These are phyloP conservation scores for Sturnus vulgaris DNA, from an alignment of 2,113 vertebrate species.

Conservation along the genomic window DNA sequence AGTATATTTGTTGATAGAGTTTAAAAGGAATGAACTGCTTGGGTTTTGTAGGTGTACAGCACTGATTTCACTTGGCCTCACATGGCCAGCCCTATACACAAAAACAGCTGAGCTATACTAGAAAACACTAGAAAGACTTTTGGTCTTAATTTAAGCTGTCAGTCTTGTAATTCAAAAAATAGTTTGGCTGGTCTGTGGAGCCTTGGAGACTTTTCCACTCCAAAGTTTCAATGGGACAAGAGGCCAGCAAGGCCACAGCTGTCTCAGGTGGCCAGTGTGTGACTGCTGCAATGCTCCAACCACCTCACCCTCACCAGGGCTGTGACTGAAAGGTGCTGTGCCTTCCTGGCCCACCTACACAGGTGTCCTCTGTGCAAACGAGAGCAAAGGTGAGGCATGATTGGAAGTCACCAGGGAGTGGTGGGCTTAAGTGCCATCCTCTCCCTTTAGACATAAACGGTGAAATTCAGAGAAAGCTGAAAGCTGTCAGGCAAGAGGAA, in stretches of 20 bases:
- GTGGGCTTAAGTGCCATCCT: not conserved
- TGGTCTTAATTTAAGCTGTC: not conserved
- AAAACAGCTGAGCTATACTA: not conserved
- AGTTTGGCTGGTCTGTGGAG: not conserved
- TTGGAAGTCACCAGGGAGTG: not conserved
- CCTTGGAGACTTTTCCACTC: not conserved
- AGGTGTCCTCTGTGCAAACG: not conserved
- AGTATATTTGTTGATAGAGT: not conserved
- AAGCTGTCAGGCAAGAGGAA: not conserved
- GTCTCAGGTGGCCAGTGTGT: not conserved
- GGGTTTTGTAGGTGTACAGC: not conserved
- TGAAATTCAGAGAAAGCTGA: not conserved
- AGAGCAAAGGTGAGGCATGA: fast-evolving
- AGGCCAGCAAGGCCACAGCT: not conserved
- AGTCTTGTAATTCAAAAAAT: not conserved
- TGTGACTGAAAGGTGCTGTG: not conserved
- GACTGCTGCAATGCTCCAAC: not conserved
- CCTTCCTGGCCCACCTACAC: not conserved
- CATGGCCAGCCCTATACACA: not conserved
- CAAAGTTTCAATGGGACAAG: not conserved
- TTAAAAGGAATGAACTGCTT: not conserved
- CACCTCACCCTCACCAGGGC: not conserved
- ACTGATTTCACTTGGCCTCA: not conserved
- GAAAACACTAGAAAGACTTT: not conserved
- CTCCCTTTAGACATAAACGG: not conserved